phyloP scores from a whole-genome alignment of 1,140 invertebrate genomes.

The Limonius californicus region DNA sequence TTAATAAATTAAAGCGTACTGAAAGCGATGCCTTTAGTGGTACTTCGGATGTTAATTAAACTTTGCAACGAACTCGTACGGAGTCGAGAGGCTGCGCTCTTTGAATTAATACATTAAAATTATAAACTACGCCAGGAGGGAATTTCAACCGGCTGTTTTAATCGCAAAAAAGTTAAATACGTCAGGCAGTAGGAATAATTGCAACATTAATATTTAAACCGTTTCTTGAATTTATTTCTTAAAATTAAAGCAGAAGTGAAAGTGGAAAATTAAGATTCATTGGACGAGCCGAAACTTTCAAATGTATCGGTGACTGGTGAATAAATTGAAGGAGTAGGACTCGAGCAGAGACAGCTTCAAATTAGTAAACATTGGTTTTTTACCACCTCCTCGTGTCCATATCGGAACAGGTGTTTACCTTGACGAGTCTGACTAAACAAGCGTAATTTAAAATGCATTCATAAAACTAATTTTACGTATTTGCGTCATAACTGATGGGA shows the following conservation, averaged over 20 bases:
- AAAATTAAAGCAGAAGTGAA: too few species aligned
- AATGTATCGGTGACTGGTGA: neutral
- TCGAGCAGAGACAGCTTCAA: too few species aligned
- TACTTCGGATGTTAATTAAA: neutral
- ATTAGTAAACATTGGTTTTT: too few species aligned
- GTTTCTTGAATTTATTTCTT: too few species aligned
- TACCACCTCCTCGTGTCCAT: neutral
- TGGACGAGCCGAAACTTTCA: too few species aligned
- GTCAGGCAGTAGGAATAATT: too few species aligned
- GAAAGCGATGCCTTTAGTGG: neutral
- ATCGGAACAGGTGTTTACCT: conserved; percentile 11
- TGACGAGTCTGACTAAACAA: conserved; percentile 1
- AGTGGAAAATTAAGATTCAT: too few species aligned
- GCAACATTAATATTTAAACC: too few species aligned
- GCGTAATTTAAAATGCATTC: conserved; percentile 6
- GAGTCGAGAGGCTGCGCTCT: too few species aligned
- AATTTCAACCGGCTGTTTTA: neutral
- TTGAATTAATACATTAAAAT: too few species aligned
- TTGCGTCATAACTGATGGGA: neutral
- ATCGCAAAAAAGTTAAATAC: too few species aligned
- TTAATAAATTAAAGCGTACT: neutral
- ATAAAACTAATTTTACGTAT: conserved; percentile 1
- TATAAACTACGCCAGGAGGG: neutral
- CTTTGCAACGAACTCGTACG: neutral
- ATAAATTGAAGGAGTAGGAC: too few species aligned